A percentile compares a stretch with the other conserved stretches of the same genome.
Evolutionary conservation across 2,113 vertebrate species (phyloP).

Genomic region (Aptenodytes forsteri): DNA sequence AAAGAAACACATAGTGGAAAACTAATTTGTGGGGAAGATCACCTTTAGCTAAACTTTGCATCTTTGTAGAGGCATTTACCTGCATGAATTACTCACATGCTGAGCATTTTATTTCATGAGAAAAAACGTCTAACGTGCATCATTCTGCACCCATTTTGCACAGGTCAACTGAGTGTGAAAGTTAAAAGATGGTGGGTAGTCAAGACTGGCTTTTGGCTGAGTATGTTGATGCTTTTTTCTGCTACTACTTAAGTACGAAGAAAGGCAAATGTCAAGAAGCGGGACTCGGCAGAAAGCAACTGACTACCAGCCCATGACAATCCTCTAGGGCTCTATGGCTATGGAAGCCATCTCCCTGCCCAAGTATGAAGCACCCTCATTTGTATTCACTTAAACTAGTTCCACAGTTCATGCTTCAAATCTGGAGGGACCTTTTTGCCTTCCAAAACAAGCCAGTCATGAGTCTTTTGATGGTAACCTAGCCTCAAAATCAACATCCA

Average conservation of each 20-base stretch:
- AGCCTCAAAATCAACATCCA: background rate
- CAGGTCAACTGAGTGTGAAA: background rate
- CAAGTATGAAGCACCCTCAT: background rate
- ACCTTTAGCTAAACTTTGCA: background rate
- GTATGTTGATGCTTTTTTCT: background rate
- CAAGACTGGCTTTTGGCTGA: background rate
- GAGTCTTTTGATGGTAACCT: background rate
- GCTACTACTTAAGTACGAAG: background rate
- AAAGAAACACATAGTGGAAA: background rate
- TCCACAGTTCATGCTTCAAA: background rate
- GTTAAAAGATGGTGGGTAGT: background rate
- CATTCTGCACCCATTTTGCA: background rate
- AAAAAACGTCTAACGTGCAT: background rate
- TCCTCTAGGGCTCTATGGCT: background rate
- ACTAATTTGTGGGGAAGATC: background rate
- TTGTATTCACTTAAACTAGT: background rate
- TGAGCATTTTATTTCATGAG: background rate
- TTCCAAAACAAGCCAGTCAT: background rate
- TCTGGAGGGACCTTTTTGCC: background rate
- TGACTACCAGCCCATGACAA: background rate
- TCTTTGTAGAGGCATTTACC: background rate
- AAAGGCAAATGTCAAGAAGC: background rate
- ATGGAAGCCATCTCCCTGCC: background rate
- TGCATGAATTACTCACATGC: background rate
- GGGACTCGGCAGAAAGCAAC: background rate